phyloP scores from a whole-genome alignment of 1,140 invertebrate genomes.

The Notospermus geniculatus region DNA sequence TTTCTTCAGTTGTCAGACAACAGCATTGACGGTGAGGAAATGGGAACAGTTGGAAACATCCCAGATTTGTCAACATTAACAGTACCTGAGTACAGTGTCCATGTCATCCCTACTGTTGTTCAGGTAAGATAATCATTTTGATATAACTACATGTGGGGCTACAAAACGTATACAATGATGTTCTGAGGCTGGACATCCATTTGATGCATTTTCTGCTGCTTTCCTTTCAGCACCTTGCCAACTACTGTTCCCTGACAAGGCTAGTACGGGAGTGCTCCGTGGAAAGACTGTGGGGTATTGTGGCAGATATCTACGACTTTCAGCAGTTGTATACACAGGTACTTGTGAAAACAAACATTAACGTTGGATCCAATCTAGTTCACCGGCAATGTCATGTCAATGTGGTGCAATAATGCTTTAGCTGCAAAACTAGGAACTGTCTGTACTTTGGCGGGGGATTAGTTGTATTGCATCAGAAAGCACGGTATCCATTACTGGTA shows the following conservation, averaged over 20 bases:
- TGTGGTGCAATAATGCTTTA: neutral
- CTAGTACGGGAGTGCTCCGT: neutral
- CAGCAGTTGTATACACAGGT: constrained; percentile 3
- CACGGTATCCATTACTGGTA: neutral
- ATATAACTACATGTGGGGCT: no score
- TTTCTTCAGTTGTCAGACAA: constrained; percentile 4
- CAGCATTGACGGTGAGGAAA: neutral
- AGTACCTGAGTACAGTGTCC: neutral
- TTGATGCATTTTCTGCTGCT: neutral
- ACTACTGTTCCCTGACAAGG: neutral
- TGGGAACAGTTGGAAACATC: neutral
- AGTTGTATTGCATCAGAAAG: neutral
- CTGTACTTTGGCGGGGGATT: neutral
- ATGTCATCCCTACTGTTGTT: neutral
- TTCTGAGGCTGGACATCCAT: no score
- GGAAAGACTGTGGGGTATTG: neutral
- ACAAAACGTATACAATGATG: no score
- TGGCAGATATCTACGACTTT: constrained; percentile 1
- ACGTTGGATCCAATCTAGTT: neutral
- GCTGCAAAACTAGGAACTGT: neutral
- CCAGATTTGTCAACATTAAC: neutral
- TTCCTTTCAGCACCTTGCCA: constrained; percentile 1
- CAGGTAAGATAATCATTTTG: constrained; percentile 4
- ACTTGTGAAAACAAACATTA: neutral
- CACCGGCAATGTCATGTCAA: neutral